Conservation (phyloP, 2,888 invertebrate species). For the Eulithis prunata region DNA sequence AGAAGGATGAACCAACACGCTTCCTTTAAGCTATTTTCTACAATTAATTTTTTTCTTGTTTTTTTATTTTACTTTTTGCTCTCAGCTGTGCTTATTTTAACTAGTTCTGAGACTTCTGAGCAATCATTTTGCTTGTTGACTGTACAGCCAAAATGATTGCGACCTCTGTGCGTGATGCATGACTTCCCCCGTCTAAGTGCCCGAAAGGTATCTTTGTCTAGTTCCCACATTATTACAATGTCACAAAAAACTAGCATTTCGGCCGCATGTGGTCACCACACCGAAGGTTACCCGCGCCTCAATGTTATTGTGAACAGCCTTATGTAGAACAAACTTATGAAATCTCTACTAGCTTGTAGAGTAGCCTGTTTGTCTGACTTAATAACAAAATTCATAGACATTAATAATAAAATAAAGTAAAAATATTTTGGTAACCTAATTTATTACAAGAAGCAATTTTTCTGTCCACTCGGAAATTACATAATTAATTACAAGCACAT, state of each 20-base stretch:
- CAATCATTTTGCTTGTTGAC: not conserved
- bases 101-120: not conserved
- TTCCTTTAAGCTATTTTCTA: too few species aligned
- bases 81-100: too few species aligned
- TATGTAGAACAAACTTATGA: constrained; percentile 51
- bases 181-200: constrained; percentile 59
- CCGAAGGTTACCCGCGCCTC: constrained; percentile 65
- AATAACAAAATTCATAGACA: too few species aligned
- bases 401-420: too few species aligned
- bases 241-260: constrained; percentile 72
- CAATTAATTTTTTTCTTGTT: too few species aligned
- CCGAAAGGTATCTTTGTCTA: constrained; percentile 57
- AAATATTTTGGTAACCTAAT: too few species aligned
- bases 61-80: too few species aligned
- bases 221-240: constrained; percentile 80
- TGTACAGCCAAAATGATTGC: constrained; percentile 37
- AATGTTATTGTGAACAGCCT: constrained; percentile 52
- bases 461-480: too few species aligned
- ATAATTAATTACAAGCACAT: too few species aligned
- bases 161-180: constrained; percentile 64
- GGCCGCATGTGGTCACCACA: constrained; percentile 77
- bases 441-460: too few species aligned
- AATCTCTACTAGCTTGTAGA: constrained; percentile 36
- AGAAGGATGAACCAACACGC: too few species aligned
- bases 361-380: constrained; percentile 10